These are phyloP conservation scores for Perca fluviatilis DNA, from an alignment of 2,113 vertebrate species.

Conservation along the genomic window DNA sequence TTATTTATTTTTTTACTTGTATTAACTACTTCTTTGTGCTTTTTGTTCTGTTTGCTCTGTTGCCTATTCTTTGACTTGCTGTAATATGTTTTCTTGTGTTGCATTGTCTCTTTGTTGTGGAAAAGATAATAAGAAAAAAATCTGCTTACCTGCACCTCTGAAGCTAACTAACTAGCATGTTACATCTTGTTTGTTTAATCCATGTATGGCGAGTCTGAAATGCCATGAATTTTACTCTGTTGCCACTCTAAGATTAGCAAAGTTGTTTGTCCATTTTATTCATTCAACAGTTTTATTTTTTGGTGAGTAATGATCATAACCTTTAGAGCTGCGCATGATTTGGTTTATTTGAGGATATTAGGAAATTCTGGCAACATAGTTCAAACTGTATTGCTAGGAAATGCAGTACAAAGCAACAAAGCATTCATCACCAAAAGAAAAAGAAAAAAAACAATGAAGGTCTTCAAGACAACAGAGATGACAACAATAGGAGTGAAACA, in stretches of 20 bases:
- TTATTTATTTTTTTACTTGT: no score
- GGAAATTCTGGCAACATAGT: not conserved
- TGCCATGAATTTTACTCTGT: not conserved
- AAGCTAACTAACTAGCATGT: not conserved
- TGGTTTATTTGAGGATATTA: not conserved
- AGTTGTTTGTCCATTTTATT: not conserved
- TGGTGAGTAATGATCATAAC: not conserved
- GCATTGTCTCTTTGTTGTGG: no score
- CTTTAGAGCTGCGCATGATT: not conserved
- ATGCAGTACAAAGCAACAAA: not conserved
- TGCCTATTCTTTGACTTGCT: not conserved
- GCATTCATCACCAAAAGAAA: not conserved
- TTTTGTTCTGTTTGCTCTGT: not conserved
- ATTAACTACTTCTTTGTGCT: not conserved
- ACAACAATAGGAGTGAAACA: slow-evolving; percentile 25
- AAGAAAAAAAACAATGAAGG: not conserved
- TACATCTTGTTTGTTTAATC: not conserved
- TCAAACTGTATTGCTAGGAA: not conserved
- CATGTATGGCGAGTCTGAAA: not conserved
- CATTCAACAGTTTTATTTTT: not conserved
- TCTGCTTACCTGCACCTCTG: not conserved
- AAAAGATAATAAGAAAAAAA: not conserved
- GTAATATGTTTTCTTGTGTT: not conserved
- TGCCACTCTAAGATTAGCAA: not conserved
- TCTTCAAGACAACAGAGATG: not conserved